Evolutionary conservation across 2,888 invertebrate species (phyloP), one percentile per base, ranked within the genome.

Genomic region (Calameuta filiformis): DNA sequence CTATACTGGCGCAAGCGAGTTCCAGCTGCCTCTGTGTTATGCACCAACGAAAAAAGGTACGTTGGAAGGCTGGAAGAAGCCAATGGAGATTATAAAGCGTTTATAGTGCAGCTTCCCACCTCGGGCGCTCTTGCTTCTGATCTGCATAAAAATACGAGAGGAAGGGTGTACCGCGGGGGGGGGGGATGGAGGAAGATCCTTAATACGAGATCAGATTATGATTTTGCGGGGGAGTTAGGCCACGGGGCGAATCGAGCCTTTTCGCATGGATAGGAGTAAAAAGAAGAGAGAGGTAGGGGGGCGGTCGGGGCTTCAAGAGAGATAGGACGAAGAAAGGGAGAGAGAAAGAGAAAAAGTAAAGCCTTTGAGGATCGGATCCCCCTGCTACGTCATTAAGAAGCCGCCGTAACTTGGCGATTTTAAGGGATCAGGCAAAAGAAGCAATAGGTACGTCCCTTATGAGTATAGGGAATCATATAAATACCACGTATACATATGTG

Each of bases 201-300:
- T 69, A 88, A 90, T 90, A 89, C 87, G 88, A 90, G 89, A 90
- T 90, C 89, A 88, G 90, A 90, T 89, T 90, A 90, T 90, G 87
- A 89, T 89, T 90, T 85, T 85, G 87, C 88, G 89, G 89, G 87
- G 89, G 88, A 87, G 88, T 87, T 83, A 68, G 73, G 76, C 77
- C 69, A 40, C 40, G 40, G 40, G 40, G 40, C 40, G 40, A 40
- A 40, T 40, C 40, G 40, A 15, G 40, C 40, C 40, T 40, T 40
- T 15, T 40, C 40, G 15, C 15, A 40, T 40, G 40, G 40, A 15
- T 40, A 40, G 40, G 40, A 40, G 40, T 40, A 40, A 40, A 40
- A 40, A 15, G 40, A 40, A 15, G 15, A 40, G 40, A 12, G 37
- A 12, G 12, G 37, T 0, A 12, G 37, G 37, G 37, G 4, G 37